Base-by-base conservation (phyloP, 2,888 invertebrate species). In the Rhabditophanes sp. region DNA sequence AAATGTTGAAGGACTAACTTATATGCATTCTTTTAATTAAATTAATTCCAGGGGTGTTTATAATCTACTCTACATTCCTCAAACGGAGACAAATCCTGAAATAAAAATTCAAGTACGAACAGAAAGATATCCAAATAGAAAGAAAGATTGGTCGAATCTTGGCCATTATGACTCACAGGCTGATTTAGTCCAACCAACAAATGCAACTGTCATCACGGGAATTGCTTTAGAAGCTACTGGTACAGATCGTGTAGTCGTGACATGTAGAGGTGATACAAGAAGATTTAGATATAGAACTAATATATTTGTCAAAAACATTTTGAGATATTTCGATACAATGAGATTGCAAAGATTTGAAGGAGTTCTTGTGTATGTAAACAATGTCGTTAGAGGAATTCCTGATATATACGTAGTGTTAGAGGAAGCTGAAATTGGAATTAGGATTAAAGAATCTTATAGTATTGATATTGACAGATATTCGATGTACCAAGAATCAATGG, bases 361-460 rank as follows among this genome's bases (percentile, higher is more conserved):
- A 12, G 53, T 64, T 16, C 42, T 60, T 20, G 43, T 62, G 37
- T 63, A 63, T 33, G 54, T 65, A 15, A 60, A 63, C 49, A 58
- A 63, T 35, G 62, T 63, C 7, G 48, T 50, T 19, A 39, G 62
- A 23, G 63, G 64, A 22, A 59, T 61, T 30, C 52, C 62, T 8
- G 63, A 63, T 41, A 50, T 65, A 29, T 63, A 63, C 40, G 53
- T 63, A 2, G 61, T 64, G 2, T 37, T 63, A 29, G 58, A 64
- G 25, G 55, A 60, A 25, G 58, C 64, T 1, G 50, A 61, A 42
- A 53, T 52, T 31, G 52, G 52, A 18, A 36, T 52, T 8, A 42
- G 55, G 4, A 49, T 52, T 17, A 37, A 53, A 8, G 55, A 56
- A 30, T 50, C 50, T 30, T 59, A 56, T 41, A 50, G 56, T 3